phyloP scores from a whole-genome alignment of 2,888 invertebrate genomes.

The Dynastes tityus region DNA sequence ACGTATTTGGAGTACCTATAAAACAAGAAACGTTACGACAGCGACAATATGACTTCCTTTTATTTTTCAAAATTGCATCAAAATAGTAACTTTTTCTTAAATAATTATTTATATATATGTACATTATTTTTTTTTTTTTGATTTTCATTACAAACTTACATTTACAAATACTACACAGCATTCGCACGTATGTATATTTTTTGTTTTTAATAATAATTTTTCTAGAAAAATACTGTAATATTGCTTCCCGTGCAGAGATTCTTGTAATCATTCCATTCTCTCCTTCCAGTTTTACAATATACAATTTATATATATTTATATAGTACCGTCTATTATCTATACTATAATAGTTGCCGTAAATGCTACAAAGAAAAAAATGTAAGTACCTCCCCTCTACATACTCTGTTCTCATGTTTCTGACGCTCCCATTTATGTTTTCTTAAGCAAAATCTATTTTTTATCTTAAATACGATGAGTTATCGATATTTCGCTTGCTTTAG shows the following conservation, averaged over 20 bases:
- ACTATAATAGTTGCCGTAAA: slow-evolving; percentile 1
- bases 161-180: not conserved
- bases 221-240: slow-evolving; percentile 34
- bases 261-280: slow-evolving; percentile 8
- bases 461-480: not conserved
- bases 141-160: not conserved
- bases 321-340: no score
- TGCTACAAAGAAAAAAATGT: slow-evolving; percentile 17
- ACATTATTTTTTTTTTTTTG: not conserved
- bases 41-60: no score
- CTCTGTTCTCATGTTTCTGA: not conserved
- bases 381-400: slow-evolving; percentile 54
- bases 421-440: not conserved
- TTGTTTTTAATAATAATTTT: not conserved
- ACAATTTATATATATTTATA: not conserved
- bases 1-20: not conserved
- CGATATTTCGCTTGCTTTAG: not conserved
- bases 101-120: no score
- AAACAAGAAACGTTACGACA: no score
- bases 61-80: no score
- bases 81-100: no score
- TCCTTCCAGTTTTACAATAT: not conserved
- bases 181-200: not conserved
- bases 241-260: slow-evolving; percentile 27
- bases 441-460: no score